Percentiles rank a stretch among this genome's conserved stretches.
These are phyloP conservation scores for Lutraria lutraria DNA, from an alignment of 2,888 invertebrate genomes.

Conservation along the genomic window DNA sequence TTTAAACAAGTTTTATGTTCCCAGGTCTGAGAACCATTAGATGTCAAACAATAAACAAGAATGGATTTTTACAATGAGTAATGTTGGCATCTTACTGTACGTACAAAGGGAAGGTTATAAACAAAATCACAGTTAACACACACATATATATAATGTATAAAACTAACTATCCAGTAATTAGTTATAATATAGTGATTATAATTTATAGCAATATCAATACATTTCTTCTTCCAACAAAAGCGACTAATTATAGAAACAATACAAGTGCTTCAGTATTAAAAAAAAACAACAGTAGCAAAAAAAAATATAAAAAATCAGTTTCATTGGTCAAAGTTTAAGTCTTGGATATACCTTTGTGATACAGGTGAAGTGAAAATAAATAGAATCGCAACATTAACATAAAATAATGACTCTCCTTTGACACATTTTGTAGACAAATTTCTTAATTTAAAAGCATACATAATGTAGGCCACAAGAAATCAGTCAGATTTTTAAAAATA, in stretches of 20 bases:
- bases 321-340: background rate
- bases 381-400: too few species aligned
- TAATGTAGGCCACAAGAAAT: too few species aligned
- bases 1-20: too few species aligned
- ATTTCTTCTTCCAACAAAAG: slow-evolving; percentile 12
- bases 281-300: slow-evolving; percentile 1
- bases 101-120: too few species aligned
- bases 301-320: background rate
- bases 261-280: slow-evolving; percentile 11
- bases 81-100: too few species aligned
- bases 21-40: too few species aligned
- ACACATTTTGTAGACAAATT: too few species aligned
- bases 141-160: background rate
- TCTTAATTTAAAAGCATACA: too few species aligned
- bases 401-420: too few species aligned
- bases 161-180: background rate
- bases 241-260: background rate
- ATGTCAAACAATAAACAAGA: too few species aligned
- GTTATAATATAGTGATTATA: background rate
- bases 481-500: too few species aligned
- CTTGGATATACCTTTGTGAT: background rate
- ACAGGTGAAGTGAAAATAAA: background rate
- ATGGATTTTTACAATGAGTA: too few species aligned
- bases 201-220: background rate
- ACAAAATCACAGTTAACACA: background rate